Evolutionary conservation across 2,113 vertebrate genomes (phyloP), one percentile per base, ranked within the genome.

Genomic region (Thamnaconus septentrionalis): DNA sequence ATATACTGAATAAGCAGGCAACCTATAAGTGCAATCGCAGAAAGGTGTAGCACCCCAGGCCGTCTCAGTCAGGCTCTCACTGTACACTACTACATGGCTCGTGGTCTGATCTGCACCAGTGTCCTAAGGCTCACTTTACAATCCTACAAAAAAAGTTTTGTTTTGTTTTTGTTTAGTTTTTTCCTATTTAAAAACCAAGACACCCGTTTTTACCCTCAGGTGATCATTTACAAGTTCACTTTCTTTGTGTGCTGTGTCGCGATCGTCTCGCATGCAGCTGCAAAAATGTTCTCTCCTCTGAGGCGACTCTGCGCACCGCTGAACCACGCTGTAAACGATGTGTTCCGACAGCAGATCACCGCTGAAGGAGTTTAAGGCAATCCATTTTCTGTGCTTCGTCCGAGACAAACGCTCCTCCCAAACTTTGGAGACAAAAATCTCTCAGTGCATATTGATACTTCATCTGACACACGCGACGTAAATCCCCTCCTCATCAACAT

Each of bases 71-170:
- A 80, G 77, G 63, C 69, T 86, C 77, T 82, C 61, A 53, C 62
- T 80, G 60, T 64, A 79, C 81, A 88, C 64, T 40, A 66, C 79
- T 40, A 66, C 79, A 71, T 66, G 78, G 83, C 83, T 88, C 84
- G 65, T 57, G 58, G 83, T 91, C 89, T 89, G 90, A 87, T 91
- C 90, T 91, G 91, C 91, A 91, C 90, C 91, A 91, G 87, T 61
- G 66, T 66, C 68, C 72, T 73, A 78, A 88, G 84, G 76, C 86
- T 89, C 76, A 73, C 81, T 86, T 84, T 75, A 82, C 78, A 72
- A 83, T 78, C 69, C 84, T 59, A 59, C 58, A 69, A 56, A 52
- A 4, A 45, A 45, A 45, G 7, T 64, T 71, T 73, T 31, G 66
- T 39, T 31, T 31, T 31, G 18, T 31, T 31, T 31, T 31, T 31